Evolutionary conservation across 2,888 invertebrate species (phyloP).

Genomic region (Archips crataeganus): DNA sequence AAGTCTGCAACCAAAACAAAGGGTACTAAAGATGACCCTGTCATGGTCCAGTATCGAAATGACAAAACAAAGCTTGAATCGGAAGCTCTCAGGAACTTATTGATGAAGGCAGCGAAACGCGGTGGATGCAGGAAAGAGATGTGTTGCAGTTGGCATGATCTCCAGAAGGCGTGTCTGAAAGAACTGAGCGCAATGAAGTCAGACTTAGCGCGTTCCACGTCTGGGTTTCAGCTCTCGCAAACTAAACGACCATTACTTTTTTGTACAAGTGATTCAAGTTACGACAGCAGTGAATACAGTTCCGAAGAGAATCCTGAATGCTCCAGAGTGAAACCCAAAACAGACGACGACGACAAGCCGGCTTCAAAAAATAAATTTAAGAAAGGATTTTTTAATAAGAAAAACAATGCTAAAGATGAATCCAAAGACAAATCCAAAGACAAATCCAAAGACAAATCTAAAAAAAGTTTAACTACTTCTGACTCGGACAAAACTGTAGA

Average conservation of each 20-base stretch:
- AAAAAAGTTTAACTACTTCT: not conserved
- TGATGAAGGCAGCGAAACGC: not conserved
- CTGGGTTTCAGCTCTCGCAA: not conserved
- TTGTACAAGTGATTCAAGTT: not conserved
- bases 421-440: not conserved
- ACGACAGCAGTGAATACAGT: not conserved
- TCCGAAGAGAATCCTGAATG: not conserved
- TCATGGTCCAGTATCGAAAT: not conserved
- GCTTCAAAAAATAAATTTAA: not conserved
- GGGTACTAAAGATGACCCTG: not conserved
- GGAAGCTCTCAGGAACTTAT: not conserved
- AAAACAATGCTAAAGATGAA: not conserved
- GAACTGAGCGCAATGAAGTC: not conserved
- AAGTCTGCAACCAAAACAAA: not conserved
- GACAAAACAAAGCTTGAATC: not conserved
- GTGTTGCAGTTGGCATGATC: constrained; percentile 7
- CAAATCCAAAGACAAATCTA: not conserved
- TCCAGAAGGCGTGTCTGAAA: not conserved
- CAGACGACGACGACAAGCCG: not conserved
- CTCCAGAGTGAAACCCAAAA: not conserved
- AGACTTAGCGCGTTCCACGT: not conserved
- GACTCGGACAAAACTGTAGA: not conserved
- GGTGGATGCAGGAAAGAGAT: constrained; percentile 2
- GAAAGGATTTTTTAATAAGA: not conserved
- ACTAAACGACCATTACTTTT: not conserved